phyloP scores from a whole-genome alignment of 2,797 vertebrate species.

The Ctenochaetus hawaiiensis region DNA sequence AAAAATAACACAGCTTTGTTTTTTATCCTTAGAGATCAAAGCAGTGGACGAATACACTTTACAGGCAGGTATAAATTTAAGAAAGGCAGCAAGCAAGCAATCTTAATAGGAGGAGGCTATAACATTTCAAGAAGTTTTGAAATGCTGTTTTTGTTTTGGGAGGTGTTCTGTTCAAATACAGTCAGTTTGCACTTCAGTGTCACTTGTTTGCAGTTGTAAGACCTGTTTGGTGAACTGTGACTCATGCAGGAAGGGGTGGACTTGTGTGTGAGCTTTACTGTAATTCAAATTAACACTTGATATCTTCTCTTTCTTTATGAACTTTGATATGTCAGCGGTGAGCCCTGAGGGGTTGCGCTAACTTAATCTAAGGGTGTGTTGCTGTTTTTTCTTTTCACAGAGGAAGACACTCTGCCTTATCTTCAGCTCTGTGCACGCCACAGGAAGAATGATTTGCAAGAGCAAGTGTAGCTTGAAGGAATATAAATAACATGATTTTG shows the following conservation, averaged over 20 bases:
- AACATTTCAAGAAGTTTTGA: not conserved
- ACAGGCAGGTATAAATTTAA: too few species aligned
- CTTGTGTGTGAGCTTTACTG: not conserved
- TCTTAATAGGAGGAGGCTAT: not conserved
- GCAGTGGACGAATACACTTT: not conserved
- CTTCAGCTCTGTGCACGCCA: not conserved
- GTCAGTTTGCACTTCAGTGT: slow-evolving; percentile 1
- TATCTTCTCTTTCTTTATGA: slow-evolving; percentile 11
- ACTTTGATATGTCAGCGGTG: slow-evolving; percentile 57
- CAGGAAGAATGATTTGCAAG: not conserved
- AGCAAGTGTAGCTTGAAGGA: slow-evolving; percentile 5
- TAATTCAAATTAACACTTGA: slow-evolving; percentile 28
- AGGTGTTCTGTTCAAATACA: slow-evolving; percentile 14
- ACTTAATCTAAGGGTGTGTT: slow-evolving; percentile 39
- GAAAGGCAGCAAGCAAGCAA: not conserved
- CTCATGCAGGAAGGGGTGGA: slow-evolving; percentile 36
- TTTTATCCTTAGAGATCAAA: not conserved
- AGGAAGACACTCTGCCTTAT: not conserved
- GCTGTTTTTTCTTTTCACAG: not conserved
- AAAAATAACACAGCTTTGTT: not conserved
- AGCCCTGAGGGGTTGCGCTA: not conserved
- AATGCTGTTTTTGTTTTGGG: not conserved
- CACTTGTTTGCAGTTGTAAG: not conserved
- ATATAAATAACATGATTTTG: not conserved
- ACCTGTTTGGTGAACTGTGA: slow-evolving; percentile 61